Conservation (phyloP, 1,140 invertebrate species). For the Venustaconcha ellipsiformis region DNA sequence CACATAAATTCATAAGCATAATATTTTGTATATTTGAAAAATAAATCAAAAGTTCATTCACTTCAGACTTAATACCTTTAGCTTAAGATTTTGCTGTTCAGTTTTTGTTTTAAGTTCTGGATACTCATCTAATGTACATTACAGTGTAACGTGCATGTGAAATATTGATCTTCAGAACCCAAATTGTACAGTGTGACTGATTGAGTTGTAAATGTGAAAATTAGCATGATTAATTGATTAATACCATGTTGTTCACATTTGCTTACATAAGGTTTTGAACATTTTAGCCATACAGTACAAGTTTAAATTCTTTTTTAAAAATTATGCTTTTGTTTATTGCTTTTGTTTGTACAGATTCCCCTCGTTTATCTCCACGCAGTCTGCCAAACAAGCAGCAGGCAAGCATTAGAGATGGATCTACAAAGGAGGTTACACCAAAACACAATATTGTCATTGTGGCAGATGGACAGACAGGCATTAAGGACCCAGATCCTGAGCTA, state of each 20-base stretch:
- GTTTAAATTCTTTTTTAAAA: constrained; percentile 1
- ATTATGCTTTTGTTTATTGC: not conserved
- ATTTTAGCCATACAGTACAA: not conserved
- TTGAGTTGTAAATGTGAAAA: not conserved
- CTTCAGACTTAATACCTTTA: too few relatives aligned
- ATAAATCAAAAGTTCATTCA: too few relatives aligned
- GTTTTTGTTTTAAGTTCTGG: too few relatives aligned
- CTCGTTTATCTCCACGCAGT: constrained; percentile 56
- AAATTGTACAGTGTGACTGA: not conserved
- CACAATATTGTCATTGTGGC: constrained; percentile 87
- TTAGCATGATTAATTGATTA: not conserved
- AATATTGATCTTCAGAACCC: not conserved
- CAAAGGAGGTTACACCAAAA: constrained; percentile 59
- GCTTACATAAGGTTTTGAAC: not conserved
- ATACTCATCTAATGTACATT: too few relatives aligned
- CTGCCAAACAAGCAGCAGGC: constrained; percentile 76
- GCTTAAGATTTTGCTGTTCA: too few relatives aligned
- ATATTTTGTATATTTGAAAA: too few relatives aligned
- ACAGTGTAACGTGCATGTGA: too few relatives aligned
- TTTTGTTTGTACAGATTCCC: constrained; percentile 47
- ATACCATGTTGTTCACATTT: not conserved
- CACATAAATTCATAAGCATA: too few relatives aligned
- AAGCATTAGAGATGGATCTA: constrained; percentile 71
- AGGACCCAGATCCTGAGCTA: constrained; percentile 85
- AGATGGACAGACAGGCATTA: constrained; percentile 74